Evolutionary conservation across 2,888 invertebrate genomes (phyloP), one percentile per base, ranked within the genome.

Genomic region (Sphaerophoria taeniata): DNA sequence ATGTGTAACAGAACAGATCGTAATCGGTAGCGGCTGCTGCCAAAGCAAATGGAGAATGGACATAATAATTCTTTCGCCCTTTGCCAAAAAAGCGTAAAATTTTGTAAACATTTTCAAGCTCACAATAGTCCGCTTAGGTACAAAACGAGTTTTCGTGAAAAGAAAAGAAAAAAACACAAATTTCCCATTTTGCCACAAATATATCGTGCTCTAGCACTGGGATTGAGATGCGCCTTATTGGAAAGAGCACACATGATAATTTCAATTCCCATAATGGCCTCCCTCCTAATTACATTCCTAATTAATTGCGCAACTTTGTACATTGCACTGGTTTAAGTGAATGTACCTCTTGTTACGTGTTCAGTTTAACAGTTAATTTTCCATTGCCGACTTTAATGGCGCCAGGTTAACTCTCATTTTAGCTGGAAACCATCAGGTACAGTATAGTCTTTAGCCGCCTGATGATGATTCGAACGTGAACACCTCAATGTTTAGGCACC

Each of bases 221-320:
- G 11, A 11, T 3, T 9, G 39, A 9, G 39, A 3, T 4, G 39
- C 39, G 7, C 7, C 36, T 6, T 11, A 9, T 43, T 11, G 11
- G 7, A 4, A 36, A 36, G 11, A 67, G 39, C 24, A 39, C 63
- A 49, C 72, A 77, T 69, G 61, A 51, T 61, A 83, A 53, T 83
- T 83, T 78, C 83, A 83, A 83, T 78, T 83, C 74, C 70, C 56
- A 65, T n/a, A n/a, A n/a, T n/a, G n/a, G n/a, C n/a, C n/a, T n/a
- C n/a, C n/a, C 53, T 65, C 83, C 65, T 83, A 83, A 80, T 80
- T 75, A 75, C 75, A 71, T 80, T 75, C 80, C 49, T 75, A 80
- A 83, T 83, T 78, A 79, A 83, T 83, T 79, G 83, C 65, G 74
- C 79, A 74, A 78, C 70, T n/a, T n/a, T n/a, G n/a, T n/a, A n/a